These are phyloP conservation scores for Pachycephala philippinensis DNA, from an alignment of 2,113 vertebrate species.

Conservation along the genomic window DNA sequence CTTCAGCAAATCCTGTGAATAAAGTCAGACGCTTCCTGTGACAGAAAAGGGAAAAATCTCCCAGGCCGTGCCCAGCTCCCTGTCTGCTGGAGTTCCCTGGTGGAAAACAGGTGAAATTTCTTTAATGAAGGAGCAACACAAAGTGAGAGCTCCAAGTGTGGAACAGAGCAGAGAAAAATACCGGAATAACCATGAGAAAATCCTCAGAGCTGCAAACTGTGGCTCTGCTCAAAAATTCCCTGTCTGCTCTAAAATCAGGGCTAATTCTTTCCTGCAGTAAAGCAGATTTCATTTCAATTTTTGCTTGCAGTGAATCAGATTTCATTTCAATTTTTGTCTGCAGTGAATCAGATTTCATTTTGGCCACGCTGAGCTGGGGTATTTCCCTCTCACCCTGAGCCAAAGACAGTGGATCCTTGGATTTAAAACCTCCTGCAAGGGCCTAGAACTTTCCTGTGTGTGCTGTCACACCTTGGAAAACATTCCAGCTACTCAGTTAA, in stretches of 20 bases:
- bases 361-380: not conserved
- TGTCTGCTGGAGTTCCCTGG: not conserved
- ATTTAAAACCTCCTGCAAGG: slow-evolving; percentile 6
- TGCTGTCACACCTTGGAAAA: not conserved
- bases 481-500: slow-evolving; percentile 19
- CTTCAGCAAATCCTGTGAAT: not conserved
- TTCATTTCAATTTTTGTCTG: not conserved
- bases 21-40: not conserved
- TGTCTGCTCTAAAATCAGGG: not conserved
- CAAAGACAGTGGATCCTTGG: not conserved
- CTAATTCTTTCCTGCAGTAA: not conserved
- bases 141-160: not conserved
- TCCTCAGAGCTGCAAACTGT: not conserved
- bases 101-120: not conserved
- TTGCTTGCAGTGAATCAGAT: not conserved
- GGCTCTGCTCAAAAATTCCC: not conserved
- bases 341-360: not conserved
- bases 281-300: too few species aligned
- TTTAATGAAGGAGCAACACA: not conserved
- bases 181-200: not conserved
- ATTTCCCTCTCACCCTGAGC: not conserved
- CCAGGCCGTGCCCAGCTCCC: not conserved
- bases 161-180: not conserved
- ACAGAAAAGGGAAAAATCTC: not conserved
- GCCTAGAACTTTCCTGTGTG: slow-evolving; percentile 10